Evolutionary conservation across 2,797 vertebrate species (phyloP), one percentile per base, ranked within the genome.

Genomic region (Anisognathus igniventris): DNA sequence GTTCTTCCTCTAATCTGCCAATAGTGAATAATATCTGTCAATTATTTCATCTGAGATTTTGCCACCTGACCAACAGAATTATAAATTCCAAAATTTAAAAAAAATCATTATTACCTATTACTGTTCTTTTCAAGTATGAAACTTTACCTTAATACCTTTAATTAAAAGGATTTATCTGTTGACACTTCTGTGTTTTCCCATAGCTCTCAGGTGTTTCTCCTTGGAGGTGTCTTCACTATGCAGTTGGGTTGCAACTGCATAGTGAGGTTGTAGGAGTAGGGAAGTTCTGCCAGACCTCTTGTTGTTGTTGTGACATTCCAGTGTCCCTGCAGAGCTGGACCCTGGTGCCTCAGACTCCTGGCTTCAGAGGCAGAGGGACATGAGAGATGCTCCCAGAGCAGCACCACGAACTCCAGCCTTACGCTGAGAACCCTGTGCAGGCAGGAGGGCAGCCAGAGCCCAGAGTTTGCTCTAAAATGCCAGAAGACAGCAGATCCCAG

Each of bases 371-470:
- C 53, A 58, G 51, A 50, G 22, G 25, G 33, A 14, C 30, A 7
- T 2, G 2, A 39, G 54, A 25, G n/a, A 18, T 33, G 6, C 4
- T 48, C 33, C 42, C 73, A 72, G 58, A 15, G 40, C 28, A 35
- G 18, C 27, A 35, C 20, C 70, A 18, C 21, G 13, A 44, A 19
- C 37, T 40, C 31, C 30, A 33, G 53, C 31, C 77, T 50, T 17
- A 17, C 35, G 47, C 17, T 0, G 0, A 68, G 37, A 9, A 7
- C 6, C 4, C 57, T 17, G 13, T 10, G 45, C 47, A 50, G 70
- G 35, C 28, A 62, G 70, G n/a, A 71, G 50, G 17, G 30, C 54
- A 81, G 7, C 12, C 14, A 30, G 16, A 78, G 14, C 10, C 54
- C 24, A 37, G 47, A 65, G 33, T 61, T 47, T 40, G 22, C 13